Percentiles rank a stretch among this genome's conserved stretches.
These are phyloP conservation scores for Scolopax bukidnonensis DNA, from an alignment of 2,797 vertebrate genomes.

Conservation along the genomic window DNA sequence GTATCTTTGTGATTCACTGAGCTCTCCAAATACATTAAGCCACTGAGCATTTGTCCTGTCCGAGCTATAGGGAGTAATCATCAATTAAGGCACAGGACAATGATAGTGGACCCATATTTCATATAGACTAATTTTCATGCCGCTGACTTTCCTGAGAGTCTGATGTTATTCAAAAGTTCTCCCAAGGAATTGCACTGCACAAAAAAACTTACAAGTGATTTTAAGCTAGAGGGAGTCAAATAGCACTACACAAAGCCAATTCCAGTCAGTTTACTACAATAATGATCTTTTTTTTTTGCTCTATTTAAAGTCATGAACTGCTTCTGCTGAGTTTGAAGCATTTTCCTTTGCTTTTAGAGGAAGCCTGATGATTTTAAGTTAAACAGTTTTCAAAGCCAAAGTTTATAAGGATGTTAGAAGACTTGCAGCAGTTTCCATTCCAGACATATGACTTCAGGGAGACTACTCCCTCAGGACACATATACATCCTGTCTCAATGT, in stretches of 20 bases:
- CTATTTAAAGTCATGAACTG: slow-evolving; percentile 8
- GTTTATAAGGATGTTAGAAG: slow-evolving; percentile 60
- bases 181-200: not conserved
- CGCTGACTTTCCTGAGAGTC: not conserved
- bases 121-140: not conserved
- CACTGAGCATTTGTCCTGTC: not conserved
- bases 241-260: not conserved
- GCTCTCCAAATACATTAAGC: not conserved
- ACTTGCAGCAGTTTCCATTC: slow-evolving; percentile 49
- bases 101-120: not conserved
- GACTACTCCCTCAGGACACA: slow-evolving; percentile 54
- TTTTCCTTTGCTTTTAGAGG: slow-evolving; percentile 46
- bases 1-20: not conserved
- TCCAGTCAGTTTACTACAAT: not conserved
- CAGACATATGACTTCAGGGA: slow-evolving; percentile 39
- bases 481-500: slow-evolving; percentile 60
- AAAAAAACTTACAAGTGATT: not conserved
- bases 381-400: slow-evolving; percentile 67
- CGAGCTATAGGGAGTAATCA: not conserved
- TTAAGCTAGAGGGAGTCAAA: not conserved
- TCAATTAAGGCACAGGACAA: not conserved
- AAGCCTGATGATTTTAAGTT: slow-evolving; percentile 16
- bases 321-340: slow-evolving; percentile 23
- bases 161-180: not conserved
- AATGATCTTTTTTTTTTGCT: not conserved